Evolutionary conservation across 92 coral and sea anemone genomes (phyloP), one percentile per base, ranked within the genome.

Genomic region (Paramuricea clavata): DNA sequence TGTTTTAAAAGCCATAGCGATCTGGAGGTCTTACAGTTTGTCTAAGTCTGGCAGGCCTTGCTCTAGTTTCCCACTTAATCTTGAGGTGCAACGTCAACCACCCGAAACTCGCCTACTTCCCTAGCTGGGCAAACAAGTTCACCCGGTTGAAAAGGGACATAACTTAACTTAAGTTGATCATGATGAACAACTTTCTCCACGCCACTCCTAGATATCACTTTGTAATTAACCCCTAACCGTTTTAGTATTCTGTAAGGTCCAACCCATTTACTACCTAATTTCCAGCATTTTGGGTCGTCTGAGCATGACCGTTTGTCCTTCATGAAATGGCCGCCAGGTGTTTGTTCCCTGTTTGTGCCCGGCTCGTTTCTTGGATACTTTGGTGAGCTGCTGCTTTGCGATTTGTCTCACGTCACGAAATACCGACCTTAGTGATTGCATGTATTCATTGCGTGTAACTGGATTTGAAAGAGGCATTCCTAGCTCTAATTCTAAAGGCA

Each of bases 381-480:
- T n/a, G n/a, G n/a, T n/a, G n/a, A n/a, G n/a, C n/a, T n/a, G n/a
- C n/a, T n/a, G n/a, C n/a, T n/a, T n/a, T n/a, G n/a, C n/a, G n/a
- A n/a, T n/a, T n/a, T n/a, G n/a, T n/a, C n/a, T n/a, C n/a, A n/a
- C n/a, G n/a, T n/a, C n/a, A n/a, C n/a, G n/a, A n/a, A n/a, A n/a
- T n/a, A n/a, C n/a, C n/a, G 71, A 64, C 71, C 75, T 26, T 2
- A 87, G 85, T 30, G 86, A 43, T 3, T 34, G 47, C 34, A 75
- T n/a, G 36, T 87, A 87, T 22, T 87, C 85, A 28, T 78, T 88
- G 64, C 68, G 76, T 35, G 89, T 83, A 49, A 73, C 75, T 12
- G 89, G 92, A 9, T 74, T 83, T 22, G 88, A 44, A 83, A n/a
- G 82, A 13, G 92, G 85, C 41, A 86, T n/a, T 39, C 93, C 87